Evolutionary conservation across 2,797 vertebrate genomes (phyloP).

Genomic region (Clarias platycephalus): DNA sequence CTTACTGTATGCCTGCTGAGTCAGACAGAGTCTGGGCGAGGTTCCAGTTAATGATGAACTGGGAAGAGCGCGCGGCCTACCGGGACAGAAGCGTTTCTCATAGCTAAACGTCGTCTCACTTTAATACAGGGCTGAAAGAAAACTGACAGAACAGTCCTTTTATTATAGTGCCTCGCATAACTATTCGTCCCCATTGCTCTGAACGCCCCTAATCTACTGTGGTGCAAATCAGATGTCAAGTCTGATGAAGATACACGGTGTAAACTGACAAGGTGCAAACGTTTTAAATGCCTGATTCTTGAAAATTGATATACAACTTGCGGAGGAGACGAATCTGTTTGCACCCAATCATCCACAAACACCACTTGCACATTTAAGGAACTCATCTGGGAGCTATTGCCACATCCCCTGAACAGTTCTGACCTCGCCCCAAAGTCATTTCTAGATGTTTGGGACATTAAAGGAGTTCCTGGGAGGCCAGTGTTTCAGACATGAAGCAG

Average conservation of each 20-base stretch:
- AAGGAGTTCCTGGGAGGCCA: too few relatives aligned
- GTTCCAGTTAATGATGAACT: slow-evolving; percentile 15
- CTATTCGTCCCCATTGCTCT: background rate
- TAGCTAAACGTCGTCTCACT: background rate
- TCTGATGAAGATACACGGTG: background rate
- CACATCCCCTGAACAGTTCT: too few relatives aligned
- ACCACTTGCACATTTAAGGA: too few relatives aligned
- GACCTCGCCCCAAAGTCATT: too few relatives aligned
- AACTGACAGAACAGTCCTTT: background rate
- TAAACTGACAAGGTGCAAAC: background rate
- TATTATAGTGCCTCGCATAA: background rate
- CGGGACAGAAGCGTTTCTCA: slow-evolving; percentile 2
- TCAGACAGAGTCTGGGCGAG: slow-evolving; percentile 19
- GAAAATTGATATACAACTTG: too few relatives aligned
- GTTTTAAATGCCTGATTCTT: too few relatives aligned
- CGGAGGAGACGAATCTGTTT: too few relatives aligned
- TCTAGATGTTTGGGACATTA: too few relatives aligned
- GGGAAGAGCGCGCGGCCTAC: background rate
- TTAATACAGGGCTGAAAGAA: background rate
- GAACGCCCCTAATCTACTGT: background rate
- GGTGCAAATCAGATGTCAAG: background rate
- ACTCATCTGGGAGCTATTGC: too few relatives aligned
- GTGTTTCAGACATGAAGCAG: too few relatives aligned
- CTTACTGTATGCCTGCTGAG: background rate
- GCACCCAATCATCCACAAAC: too few relatives aligned